phyloP scores from a whole-genome alignment of 1,140 invertebrate species.

The Pissodes strobi region DNA sequence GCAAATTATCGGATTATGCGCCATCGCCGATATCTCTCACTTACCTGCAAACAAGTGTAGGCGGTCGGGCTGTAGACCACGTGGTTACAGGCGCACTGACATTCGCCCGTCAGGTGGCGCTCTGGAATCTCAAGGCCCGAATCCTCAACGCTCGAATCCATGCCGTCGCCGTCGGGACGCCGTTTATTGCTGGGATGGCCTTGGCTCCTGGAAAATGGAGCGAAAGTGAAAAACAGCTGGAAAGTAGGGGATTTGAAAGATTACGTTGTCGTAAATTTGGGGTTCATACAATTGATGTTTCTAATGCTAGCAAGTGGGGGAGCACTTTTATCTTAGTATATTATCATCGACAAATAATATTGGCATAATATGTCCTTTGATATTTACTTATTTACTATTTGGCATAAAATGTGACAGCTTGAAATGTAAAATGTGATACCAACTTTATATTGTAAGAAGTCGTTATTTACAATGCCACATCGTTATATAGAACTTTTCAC shows the following conservation, averaged over 20 bases:
- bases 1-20: too few species aligned
- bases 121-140: conserved; percentile 46
- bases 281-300: neutral
- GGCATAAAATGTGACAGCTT: too few species aligned
- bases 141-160: conserved; percentile 53
- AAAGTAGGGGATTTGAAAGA: neutral
- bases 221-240: neutral
- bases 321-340: too few species aligned
- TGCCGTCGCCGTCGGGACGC: conserved; percentile 50
- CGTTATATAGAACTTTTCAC: too few species aligned
- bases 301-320: too few species aligned
- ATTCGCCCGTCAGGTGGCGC: conserved; percentile 44
- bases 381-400: too few species aligned
- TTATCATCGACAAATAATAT: too few species aligned
- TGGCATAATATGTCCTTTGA: too few species aligned
- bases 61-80: conserved; percentile 50
- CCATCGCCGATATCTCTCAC: too few species aligned
- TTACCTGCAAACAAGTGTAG: conserved; percentile 52
- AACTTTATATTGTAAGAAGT: too few species aligned
- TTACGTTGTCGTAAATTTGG: neutral
- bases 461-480: too few species aligned
- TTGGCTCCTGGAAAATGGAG: conserved; percentile 18
- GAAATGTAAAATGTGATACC: too few species aligned
- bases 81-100: conserved; percentile 53
- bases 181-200: conserved; percentile 33